Base-by-base conservation (phyloP, 2,797 vertebrate species). In the Ptychobarbus kaznakovi region DNA sequence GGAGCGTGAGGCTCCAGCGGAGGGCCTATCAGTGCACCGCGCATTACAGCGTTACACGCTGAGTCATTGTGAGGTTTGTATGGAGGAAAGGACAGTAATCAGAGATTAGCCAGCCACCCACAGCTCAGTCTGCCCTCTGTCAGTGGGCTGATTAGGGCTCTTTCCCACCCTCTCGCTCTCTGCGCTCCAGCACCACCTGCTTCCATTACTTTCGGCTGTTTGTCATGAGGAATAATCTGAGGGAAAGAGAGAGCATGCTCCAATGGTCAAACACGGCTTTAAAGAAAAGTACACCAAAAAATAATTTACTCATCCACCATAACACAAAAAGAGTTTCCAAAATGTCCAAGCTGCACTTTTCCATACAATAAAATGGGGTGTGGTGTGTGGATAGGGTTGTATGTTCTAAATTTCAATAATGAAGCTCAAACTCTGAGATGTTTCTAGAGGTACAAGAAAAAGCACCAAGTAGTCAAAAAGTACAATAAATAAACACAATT, bases 141-240 rank as follows among this genome's bases (percentile, higher is more conserved):
- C 93, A 94, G 92, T 82, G 89, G 91, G 83, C 91, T 93, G 93
- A 95, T 94, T 94, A 93, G 87, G 90, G 89, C 89, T 91, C 92
- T 91, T 90, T 91, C 92, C 92, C 92, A 20, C 63, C 15, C 65
- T 44, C 92, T 58, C 92, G 91, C 92, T 76, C 20, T 73, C 8
- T 70, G 42, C 25, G 11, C 76, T 68, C 35, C 42, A 42, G 38
- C 35, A 49, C 61, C 20, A 79, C 74, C 83, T 70, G 75, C 25
- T 72, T 72, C n/a, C 35, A 63, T 65, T 88, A 58, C 42, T 66
- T 66, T 69, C 74, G n/a, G 22, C 51, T 68, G 44, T 82, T 35
- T 38, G n/a, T 35, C 40, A 20, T 18, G 66, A 51, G 74, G 40
- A 65, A 66, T 66, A 66, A 66, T 66, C 65, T 58, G n/a, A 82